Base-by-base conservation (phyloP, 2,113 vertebrate genomes). In the Empidonax traillii region DNA sequence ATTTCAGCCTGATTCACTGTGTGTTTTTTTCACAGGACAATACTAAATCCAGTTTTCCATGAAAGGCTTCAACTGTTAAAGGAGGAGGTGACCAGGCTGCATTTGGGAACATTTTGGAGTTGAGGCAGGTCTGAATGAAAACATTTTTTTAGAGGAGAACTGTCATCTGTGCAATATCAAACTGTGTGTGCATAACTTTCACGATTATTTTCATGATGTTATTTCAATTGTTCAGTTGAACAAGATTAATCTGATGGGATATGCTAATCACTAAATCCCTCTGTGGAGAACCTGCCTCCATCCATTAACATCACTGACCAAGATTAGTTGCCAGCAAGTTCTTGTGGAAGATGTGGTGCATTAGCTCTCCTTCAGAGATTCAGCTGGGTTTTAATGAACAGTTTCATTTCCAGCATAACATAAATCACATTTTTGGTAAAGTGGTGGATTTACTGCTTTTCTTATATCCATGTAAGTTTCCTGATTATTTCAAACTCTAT, bases 171-270 rank as follows among this genome's bases (percentile, higher is more conserved):
- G 58, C 78, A 77, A 3, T 63, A 72, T 78, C 87, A 58, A 76
- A 89, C 43, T 47, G 35, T 27, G 39, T 35, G 9, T 3, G 17
- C 0, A 10, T 55, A 91, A 61, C 27, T 74, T 95, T n/a, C 55
- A 86, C 80, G 43, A 91, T 81, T 85, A 89, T 93, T 93, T 82
- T 76, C 80, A 87, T 94, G 87, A 58, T 66, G 51, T 76, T 91
- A 88, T 94, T 97, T 93, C 88, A 94, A 91, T 79, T 94, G 67
- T 96, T 95, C 84, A 94, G 72, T 80, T 69, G 67, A 93, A 93
- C 55, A 93, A 94, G 78, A 83, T 39, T 88, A 67, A 93, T 90
- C 59, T 93, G 85, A 86, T 86, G 59, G 85, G 14, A 21, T 74
- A 90, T 77, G 58, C 43, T 93, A 85, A 90, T 86, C 91, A 47